Evolutionary conservation across 2,888 invertebrate species (phyloP).

Genomic region (Xanthia icteritia): DNA sequence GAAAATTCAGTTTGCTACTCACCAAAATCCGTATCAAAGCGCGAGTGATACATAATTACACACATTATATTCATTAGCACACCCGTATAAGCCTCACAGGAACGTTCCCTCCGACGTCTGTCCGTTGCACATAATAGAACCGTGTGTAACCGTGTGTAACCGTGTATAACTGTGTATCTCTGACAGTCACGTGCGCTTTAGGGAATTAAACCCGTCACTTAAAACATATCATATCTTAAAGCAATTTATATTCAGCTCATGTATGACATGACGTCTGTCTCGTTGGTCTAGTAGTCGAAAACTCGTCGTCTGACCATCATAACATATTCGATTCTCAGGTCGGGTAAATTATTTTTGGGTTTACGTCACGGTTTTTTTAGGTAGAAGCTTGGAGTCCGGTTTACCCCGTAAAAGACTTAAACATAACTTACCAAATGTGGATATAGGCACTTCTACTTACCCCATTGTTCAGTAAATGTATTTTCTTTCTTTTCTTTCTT

Average conservation of each 20-base stretch:
- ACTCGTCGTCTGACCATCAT: neutral
- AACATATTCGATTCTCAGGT: neutral
- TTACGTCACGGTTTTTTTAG: neutral
- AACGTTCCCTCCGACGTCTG: constrained; percentile 20
- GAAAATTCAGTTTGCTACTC: constrained; percentile 34
- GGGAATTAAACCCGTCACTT: constrained; percentile 47
- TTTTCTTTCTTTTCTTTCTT: no score
- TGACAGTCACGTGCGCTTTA: constrained; percentile 26
- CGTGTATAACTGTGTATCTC: constrained; percentile 4
- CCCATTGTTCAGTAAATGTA: no score
- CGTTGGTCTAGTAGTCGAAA: neutral
- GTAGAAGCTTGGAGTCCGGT: neutral
- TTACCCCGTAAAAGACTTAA: neutral
- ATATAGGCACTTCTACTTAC: neutral
- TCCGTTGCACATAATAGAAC: constrained; percentile 15
- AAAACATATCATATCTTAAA: constrained; percentile 46
- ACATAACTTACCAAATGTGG: neutral
- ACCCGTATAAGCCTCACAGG: constrained; percentile 32
- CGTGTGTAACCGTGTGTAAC: neutral
- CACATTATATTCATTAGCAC: constrained; percentile 57
- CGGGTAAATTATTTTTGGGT: no score
- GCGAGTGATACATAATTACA: constrained; percentile 44
- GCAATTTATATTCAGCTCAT: constrained; percentile 42
- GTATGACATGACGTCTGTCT: neutral
- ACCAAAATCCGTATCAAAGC: constrained; percentile 31